Percentiles rank a stretch among this genome's conserved stretches.
phyloP scores from a whole-genome alignment of 1,140 invertebrate species.

The Pygmarrhopalites habei region DNA sequence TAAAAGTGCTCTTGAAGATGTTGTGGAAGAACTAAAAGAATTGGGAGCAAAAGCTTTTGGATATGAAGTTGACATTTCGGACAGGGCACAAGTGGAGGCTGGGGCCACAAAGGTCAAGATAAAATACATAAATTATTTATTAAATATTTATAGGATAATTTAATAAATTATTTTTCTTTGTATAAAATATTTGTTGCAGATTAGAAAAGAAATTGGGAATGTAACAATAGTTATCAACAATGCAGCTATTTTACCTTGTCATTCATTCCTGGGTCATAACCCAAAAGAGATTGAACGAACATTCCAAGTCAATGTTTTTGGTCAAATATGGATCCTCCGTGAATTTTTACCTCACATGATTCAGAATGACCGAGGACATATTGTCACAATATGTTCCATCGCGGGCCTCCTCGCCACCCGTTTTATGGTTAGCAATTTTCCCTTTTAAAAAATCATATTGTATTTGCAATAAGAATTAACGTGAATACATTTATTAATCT shows the following conservation, averaged over 20 bases:
- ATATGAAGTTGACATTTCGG: slow-evolving; percentile 32
- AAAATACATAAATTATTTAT: neutral
- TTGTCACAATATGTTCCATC: slow-evolving; percentile 75
- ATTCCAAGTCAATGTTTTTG: slow-evolving; percentile 71
- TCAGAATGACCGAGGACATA: slow-evolving; percentile 65
- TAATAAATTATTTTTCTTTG: neutral
- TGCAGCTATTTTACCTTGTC: slow-evolving; percentile 79
- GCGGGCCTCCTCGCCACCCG: slow-evolving; percentile 64
- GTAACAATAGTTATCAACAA: slow-evolving; percentile 48
- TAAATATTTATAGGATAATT: neutral
- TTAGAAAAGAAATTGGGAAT: slow-evolving; percentile 8
- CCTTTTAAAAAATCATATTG: no score
- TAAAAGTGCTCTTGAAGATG: slow-evolving; percentile 18
- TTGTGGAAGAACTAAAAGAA: slow-evolving; percentile 21
- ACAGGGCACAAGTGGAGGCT: slow-evolving; percentile 15
- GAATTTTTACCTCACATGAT: slow-evolving; percentile 75
- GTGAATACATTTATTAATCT: no score
- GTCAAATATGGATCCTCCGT: slow-evolving; percentile 71
- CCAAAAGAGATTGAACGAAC: slow-evolving; percentile 59
- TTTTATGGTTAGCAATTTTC: no score
- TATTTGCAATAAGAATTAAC: no score
- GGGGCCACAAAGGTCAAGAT: slow-evolving; percentile 9
- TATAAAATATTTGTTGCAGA: neutral
- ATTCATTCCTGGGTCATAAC: slow-evolving; percentile 57
- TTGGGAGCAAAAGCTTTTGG: slow-evolving; percentile 23